phyloP scores from a whole-genome alignment of 2,797 vertebrate genomes.

The Cirrhinus molitorella region DNA sequence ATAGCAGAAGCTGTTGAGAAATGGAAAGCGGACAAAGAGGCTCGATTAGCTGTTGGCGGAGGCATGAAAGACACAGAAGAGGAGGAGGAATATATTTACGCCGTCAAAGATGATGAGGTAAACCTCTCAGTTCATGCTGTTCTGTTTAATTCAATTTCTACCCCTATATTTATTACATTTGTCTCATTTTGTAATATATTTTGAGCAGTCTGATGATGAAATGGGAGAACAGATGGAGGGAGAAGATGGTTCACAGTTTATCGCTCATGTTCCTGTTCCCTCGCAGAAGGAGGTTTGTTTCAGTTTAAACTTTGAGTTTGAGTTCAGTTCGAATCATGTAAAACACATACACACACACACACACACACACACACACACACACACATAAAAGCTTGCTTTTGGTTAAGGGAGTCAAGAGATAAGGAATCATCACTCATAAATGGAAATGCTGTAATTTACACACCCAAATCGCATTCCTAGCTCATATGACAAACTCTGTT shows the following conservation, averaged over 20 bases:
- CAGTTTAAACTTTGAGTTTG: background rate
- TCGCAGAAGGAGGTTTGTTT: conserved; percentile 91
- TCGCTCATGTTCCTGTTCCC: conserved; percentile 94
- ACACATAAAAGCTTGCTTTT: background rate
- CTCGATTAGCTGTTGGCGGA: conserved; percentile 78
- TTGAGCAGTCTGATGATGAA: conserved; percentile 85
- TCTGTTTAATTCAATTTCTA: accelerated
- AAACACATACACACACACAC: background rate
- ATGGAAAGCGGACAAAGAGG: conserved; percentile 88
- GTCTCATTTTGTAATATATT: background rate
- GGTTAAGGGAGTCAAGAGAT: background rate
- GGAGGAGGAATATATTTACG: conserved; percentile 91
- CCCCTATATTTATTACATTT: background rate
- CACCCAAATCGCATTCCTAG: no score
- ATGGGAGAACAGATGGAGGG: conserved; percentile 78
- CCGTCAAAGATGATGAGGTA: conserved; percentile 86
- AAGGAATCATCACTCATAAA: background rate
- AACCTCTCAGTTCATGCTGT: background rate
- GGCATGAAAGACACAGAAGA: conserved; percentile 79
- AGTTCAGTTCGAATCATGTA: background rate
- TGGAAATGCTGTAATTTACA: background rate
- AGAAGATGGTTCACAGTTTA: conserved; percentile 87
- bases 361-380: background rate
- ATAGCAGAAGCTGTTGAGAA: conserved; percentile 86
- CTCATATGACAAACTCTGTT: no score